These are phyloP conservation scores for Apis dorsata DNA, from an alignment of 1,140 invertebrate genomes.

Conservation along the genomic window DNA sequence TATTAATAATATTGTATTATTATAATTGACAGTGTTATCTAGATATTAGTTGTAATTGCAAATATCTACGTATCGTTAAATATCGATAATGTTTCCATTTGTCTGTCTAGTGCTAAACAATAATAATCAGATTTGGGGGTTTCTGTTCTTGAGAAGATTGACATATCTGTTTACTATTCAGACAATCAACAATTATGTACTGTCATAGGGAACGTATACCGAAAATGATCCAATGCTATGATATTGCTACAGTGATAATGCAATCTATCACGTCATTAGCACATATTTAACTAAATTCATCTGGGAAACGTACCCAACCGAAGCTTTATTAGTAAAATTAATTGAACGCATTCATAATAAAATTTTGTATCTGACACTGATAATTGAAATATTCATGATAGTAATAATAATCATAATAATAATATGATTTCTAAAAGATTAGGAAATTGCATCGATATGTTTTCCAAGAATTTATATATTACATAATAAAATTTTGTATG, in stretches of 20 bases:
- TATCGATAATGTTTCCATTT: conserved; percentile 42
- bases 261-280: conserved; percentile 73
- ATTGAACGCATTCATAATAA: not conserved
- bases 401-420: too few relatives aligned
- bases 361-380: too few relatives aligned
- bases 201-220: conserved; percentile 27
- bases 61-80: not conserved
- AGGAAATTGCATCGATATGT: not conserved
- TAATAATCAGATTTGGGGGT: conserved; percentile 39
- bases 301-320: not conserved
- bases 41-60: not conserved
- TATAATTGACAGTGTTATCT: not conserved
- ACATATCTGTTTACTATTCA: conserved; percentile 45
- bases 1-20: too few relatives aligned
- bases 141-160: conserved; percentile 47
- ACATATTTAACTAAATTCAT: conserved; percentile 68
- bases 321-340: not conserved
- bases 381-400: too few relatives aligned
- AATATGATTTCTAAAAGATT: not conserved
- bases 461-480: not conserved
- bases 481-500: too few relatives aligned
- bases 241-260: not conserved
- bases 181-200: conserved; percentile 50
- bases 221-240: conserved; percentile 17
- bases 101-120: conserved; percentile 32